Base-by-base conservation (phyloP, 2,797 vertebrate genomes). In the Gymnothorax javanicus region DNA sequence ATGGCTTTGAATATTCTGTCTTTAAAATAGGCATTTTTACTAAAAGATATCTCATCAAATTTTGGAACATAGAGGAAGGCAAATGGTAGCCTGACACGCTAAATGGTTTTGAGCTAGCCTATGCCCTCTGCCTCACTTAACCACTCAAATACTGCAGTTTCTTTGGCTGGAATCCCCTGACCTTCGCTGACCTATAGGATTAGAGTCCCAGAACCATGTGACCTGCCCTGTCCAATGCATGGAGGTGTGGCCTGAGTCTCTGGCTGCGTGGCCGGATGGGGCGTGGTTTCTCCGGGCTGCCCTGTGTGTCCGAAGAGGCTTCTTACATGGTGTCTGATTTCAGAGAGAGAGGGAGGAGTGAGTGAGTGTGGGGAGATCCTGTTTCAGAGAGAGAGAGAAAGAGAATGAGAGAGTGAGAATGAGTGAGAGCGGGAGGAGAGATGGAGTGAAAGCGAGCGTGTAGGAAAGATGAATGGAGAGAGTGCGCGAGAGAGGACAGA, bases 251-350 rank as follows among this genome's bases (percentile, higher is more conserved):
- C 9, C 0, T 7, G 27, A 25, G 58, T 5, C 57, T 60, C 69
- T 13, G 64, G 75, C 54, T 71, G 81, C 57, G 20, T 73, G 64
- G 50, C 52, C 8, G 50, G 59, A 20, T 62, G 52, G 25, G 25
- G 69, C 67, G 59, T 57, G 73, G 13, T 71, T 62, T 83, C 89
- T 85, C 86, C 86, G 88, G 75, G 87, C 50, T 88, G 84, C 85
- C 88, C 89, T 87, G 43, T 67, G 64, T n/a, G 84, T 56, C 84
- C 25, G 67, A n/a, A 60, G 77, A n/a, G 13, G 62, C 85, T 88
- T 90, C 86, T 84, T 87, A 89, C 88, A 88, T 89, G 90, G 90
- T 90, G 84, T 89, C 89, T 89, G 86, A 64, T 86, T 88, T 88
- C 85, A 86, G 13, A 23, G 81, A 75, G 62, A n/a, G 62, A 67